Evolutionary conservation across 2,113 vertebrate genomes (phyloP), one percentile per base, ranked within the genome.

Genomic region (Regulus satrapa): DNA sequence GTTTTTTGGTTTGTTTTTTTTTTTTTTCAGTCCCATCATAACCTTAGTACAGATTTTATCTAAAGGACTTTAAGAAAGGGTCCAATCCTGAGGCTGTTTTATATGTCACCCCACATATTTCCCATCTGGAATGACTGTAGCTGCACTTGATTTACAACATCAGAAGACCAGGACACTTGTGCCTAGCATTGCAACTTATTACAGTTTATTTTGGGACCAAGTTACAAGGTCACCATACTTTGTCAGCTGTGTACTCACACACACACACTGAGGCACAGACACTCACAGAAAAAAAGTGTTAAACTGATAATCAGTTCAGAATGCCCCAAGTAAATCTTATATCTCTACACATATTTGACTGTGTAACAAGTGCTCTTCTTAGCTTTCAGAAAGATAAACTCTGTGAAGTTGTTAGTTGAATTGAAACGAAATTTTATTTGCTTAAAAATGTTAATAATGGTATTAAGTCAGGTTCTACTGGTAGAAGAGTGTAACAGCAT

Each of bases 281-380:
- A 68, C 14, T 45, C 25, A 52, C 38, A 76, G 41, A 94, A 89
- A 74, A 63, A 55, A 85, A 66, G 69, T 73, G 49, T 76, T 93
- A 76, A 92, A 69, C 40, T 76, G 89, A 66, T 73, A 88, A 85
- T 81, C 40, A n/a, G n/a, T 78, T 81, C 40, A 71, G 46, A 89
- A 76, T 56, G 38, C 29, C 34, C 94, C 14, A 2, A 79, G 58
- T 93, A 80, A 69, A n/a, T 91, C 71, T 87, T 85, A 4, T 10
- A 62, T 64, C 52, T 73, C 26, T 46, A 41, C 31, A 48, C 20
- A 10, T 43, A 43, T 66, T 72, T 69, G 85, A 79, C 38, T 32
- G 5, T 41, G 23, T 79, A 79, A 43, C 49, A 72, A 68, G 45
- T 55, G 14, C 5, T 61, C 11, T 49, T 80, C 54, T 68, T 93